Conservation (phyloP, 1,140 invertebrate species). For the Caenorhabditis briggsae region DNA sequence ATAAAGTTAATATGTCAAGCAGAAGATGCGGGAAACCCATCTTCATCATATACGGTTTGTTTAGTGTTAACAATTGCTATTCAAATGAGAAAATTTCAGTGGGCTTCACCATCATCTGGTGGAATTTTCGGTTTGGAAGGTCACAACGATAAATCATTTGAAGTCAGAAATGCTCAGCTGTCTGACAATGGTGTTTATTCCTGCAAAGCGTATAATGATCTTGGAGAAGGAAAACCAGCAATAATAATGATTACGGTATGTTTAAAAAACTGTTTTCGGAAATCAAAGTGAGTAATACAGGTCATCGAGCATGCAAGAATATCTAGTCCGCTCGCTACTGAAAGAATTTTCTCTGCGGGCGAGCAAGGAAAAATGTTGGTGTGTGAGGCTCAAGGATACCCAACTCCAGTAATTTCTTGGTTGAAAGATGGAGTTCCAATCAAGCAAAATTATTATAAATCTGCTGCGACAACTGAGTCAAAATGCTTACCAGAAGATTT, state of each 20-base stretch:
- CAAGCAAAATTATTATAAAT: neutral
- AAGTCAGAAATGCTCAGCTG: conserved; percentile 60
- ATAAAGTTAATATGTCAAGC: conserved; percentile 58
- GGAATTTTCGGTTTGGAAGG: conserved; percentile 58
- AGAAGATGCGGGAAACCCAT: conserved; percentile 55
- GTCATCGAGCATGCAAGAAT: conserved; percentile 62
- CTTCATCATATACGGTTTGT: conserved; percentile 42
- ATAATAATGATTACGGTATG: conserved; percentile 34
- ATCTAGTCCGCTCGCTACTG: conserved; percentile 49
- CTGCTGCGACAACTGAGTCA: neutral
- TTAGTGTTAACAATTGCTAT: neutral
- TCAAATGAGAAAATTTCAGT: conserved; percentile 17
- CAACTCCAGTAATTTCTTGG: conserved; percentile 56
- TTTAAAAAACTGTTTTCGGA: neutral
- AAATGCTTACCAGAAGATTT: conserved; percentile 48
- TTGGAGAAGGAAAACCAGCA: conserved; percentile 61
- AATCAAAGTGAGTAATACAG: neutral
- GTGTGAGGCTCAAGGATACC: conserved; percentile 64
- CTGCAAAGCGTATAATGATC: conserved; percentile 54
- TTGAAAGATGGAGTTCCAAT: conserved; percentile 59
- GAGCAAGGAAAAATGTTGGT: conserved; percentile 56
- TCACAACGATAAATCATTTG: conserved; percentile 45
- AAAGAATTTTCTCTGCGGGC: conserved; percentile 55
- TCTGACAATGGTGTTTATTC: conserved; percentile 62
- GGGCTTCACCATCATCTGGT: conserved; percentile 60